These are phyloP conservation scores for Cephonodes hylas DNA, from an alignment of 2,888 invertebrate species.

Conservation along the genomic window DNA sequence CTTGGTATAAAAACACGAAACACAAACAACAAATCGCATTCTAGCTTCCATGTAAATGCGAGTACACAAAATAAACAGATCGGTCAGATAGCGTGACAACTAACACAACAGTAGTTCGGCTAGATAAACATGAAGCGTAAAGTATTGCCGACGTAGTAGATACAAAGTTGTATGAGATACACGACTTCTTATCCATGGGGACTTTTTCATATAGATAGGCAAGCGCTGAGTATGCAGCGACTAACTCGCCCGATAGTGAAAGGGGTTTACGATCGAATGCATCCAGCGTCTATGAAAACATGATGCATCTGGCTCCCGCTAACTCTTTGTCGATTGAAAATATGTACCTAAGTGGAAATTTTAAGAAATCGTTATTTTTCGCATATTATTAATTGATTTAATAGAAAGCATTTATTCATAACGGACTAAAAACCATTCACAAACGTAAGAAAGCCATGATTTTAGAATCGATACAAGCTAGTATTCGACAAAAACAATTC, in stretches of 20 bases:
- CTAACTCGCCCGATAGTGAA: slow-evolving; percentile 15
- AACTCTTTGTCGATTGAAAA: not conserved
- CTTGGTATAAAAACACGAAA: not conserved
- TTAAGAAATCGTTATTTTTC: not conserved
- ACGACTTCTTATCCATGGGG: not conserved
- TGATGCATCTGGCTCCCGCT: not conserved
- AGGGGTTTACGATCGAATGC: not conserved
- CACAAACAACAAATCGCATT: slow-evolving; percentile 1
- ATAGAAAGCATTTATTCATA: too few relatives aligned
- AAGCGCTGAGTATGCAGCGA: not conserved
- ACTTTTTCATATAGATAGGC: not conserved
- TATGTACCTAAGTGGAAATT: not conserved
- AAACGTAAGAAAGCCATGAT: too few relatives aligned
- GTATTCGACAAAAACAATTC: not conserved
- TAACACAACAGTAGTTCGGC: slow-evolving; percentile 5
- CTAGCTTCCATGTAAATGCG: not conserved
- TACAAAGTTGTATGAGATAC: slow-evolving; percentile 7
- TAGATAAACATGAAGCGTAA: not conserved
- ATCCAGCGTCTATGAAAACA: not conserved
- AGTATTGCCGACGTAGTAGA: not conserved
- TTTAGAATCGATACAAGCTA: not conserved
- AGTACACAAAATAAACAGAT: slow-evolving; percentile 9
- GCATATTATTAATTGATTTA: too few relatives aligned
- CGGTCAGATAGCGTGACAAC: slow-evolving; percentile 1
- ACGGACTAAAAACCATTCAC: too few relatives aligned